Percentiles rank a stretch among this genome's conserved stretches.
Evolutionary conservation across 92 coral and sea anemone genomes (phyloP).

Genomic region (Isaurus tuberculatus): DNA sequence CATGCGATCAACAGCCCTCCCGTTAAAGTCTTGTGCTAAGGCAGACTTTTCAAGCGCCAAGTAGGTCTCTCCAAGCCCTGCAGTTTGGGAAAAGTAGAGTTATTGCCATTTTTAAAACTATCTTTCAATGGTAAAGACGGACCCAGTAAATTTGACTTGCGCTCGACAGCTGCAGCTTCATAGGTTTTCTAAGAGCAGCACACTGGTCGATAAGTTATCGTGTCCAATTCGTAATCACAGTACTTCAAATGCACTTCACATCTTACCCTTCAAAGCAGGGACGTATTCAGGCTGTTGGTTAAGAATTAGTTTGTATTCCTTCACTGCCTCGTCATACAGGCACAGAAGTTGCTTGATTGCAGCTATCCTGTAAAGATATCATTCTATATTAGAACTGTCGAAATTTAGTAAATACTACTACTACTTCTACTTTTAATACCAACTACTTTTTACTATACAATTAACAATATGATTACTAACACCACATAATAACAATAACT

Average conservation of each 20-base stretch:
- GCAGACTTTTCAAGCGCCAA: constrained; percentile 82
- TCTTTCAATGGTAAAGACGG: too few species aligned
- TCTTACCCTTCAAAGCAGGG: constrained; percentile 91
- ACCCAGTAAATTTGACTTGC: neutral
- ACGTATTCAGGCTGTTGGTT: constrained; percentile 82
- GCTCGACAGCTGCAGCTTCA: too few species aligned
- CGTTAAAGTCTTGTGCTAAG: constrained; percentile 81
- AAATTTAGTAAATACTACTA: neutral
- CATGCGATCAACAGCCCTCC: constrained; percentile 88
- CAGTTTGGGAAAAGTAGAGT: neutral
- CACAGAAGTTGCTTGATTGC: constrained; percentile 90
- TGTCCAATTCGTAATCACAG: too few species aligned
- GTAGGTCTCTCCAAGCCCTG: constrained; percentile 95
- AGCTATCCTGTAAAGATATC: constrained; percentile 70
- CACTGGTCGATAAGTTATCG: too few species aligned
- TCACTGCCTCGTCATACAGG: constrained; percentile 83
- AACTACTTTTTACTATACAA: neutral
- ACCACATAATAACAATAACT: too few species aligned
- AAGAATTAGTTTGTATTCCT: constrained; percentile 82
- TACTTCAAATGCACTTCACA: too few species aligned
- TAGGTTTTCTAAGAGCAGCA: too few species aligned
- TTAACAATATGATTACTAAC: too few species aligned
- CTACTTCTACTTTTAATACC: neutral
- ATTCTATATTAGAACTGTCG: neutral
- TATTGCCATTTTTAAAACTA: too few species aligned